Percentiles rank a stretch among this genome's conserved stretches.
These are phyloP conservation scores for Drosophila helvetica DNA, from an alignment of 2,888 invertebrate species.

Conservation along the genomic window DNA sequence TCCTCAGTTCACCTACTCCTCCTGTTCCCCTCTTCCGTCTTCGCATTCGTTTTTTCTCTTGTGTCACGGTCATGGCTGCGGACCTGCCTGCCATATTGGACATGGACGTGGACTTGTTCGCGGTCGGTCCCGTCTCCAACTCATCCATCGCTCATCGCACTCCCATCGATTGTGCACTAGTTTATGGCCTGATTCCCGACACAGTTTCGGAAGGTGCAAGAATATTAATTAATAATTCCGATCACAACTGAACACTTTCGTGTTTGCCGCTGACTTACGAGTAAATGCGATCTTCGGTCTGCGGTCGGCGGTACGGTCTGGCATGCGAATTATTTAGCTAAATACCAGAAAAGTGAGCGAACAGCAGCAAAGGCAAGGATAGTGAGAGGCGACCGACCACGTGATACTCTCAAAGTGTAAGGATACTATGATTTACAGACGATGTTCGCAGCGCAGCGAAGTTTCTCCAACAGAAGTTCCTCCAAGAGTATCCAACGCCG, in stretches of 20 bases:
- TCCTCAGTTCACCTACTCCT: background rate
- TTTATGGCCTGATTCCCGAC: slow-evolving; percentile 24
- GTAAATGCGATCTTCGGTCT: background rate
- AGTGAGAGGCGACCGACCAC: background rate
- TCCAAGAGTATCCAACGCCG: background rate
- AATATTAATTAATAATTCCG: slow-evolving; percentile 84
- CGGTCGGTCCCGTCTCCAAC: background rate
- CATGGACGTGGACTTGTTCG: background rate
- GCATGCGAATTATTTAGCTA: slow-evolving; percentile 80
- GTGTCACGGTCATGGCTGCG: slow-evolving; percentile 63
- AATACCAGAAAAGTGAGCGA: slow-evolving; percentile 76
- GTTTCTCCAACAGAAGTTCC: background rate
- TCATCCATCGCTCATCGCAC: background rate
- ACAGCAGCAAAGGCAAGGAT: slow-evolving; percentile 4
- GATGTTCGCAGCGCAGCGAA: background rate
- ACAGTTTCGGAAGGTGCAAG: slow-evolving; percentile 81
- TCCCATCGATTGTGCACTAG: slow-evolving; percentile 41
- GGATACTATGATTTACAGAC: background rate
- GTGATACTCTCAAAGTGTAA: background rate
- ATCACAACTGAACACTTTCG: slow-evolving; percentile 81
- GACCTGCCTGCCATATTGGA: slow-evolving; percentile 24
- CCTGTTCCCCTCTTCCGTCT: background rate
- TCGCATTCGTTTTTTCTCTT: slow-evolving; percentile 21
- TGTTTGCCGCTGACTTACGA: slow-evolving; percentile 72
- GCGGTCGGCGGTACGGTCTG: slow-evolving; percentile 65